Evolutionary conservation across 2,888 invertebrate species (phyloP).

Genomic region (Mythimna lalbum): DNA sequence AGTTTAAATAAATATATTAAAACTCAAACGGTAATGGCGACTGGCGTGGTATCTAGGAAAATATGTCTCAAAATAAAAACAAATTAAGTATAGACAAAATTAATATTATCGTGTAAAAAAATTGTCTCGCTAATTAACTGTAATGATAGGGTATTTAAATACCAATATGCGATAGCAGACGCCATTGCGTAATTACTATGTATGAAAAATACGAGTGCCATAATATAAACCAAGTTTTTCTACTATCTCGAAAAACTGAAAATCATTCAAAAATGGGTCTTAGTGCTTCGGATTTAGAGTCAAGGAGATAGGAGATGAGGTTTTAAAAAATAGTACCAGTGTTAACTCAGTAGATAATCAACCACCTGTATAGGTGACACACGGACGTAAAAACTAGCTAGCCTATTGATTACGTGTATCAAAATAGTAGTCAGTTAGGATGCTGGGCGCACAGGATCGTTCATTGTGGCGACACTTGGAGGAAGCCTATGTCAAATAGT

Average conservation of each 20-base stretch:
- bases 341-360: constrained; percentile 63
- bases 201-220: constrained; percentile 62
- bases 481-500: no score
- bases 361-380: constrained; percentile 62
- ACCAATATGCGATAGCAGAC: constrained; percentile 60
- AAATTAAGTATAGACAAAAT: constrained; percentile 52
- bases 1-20: constrained; percentile 42
- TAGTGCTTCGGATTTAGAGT: background rate
- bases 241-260: constrained; percentile 5
- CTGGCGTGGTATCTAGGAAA: constrained; percentile 52
- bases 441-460: no score
- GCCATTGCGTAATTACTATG: constrained; percentile 61
- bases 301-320: background rate
- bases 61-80: constrained; percentile 52
- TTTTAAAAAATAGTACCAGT: constrained; percentile 54
- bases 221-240: constrained; percentile 36
- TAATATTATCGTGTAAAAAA: constrained; percentile 62
- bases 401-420: no score
- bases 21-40: constrained; percentile 50
- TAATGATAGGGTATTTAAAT: constrained; percentile 64
- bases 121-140: constrained; percentile 65
- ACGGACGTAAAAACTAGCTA: constrained; percentile 20
- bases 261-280: constrained; percentile 19
- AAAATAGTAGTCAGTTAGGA: no score
- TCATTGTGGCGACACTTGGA: no score